These are phyloP conservation scores for Agrochola lychnidis DNA, from an alignment of 2,888 invertebrate genomes.

Conservation along the genomic window DNA sequence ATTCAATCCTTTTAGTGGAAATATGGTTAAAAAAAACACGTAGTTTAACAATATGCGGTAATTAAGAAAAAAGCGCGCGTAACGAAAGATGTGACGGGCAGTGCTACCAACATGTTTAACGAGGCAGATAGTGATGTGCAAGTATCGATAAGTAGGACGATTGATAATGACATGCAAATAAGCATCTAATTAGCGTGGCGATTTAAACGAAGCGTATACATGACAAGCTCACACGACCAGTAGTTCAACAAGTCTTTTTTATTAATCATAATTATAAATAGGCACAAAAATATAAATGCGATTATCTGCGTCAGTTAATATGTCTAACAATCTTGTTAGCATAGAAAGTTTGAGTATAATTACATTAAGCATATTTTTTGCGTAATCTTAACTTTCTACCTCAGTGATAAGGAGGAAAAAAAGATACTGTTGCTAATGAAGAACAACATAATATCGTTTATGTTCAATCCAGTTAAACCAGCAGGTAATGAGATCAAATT, in stretches of 20 bases:
- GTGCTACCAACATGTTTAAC: constrained; percentile 85
- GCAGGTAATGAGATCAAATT: neutral
- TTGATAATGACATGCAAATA: constrained; percentile 69
- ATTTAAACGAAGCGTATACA: constrained; percentile 60
- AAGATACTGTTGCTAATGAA: constrained; percentile 17
- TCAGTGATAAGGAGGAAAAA: neutral
- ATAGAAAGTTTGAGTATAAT: constrained; percentile 55
- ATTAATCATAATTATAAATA: constrained; percentile 58
- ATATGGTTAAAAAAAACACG: constrained; percentile 78
- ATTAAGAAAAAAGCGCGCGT: constrained; percentile 88
- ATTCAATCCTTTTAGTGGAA: constrained; percentile 88
- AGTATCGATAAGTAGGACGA: constrained; percentile 74
- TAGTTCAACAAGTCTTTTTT: constrained; percentile 60
- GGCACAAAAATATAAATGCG: constrained; percentile 46
- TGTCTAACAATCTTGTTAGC: constrained; percentile 54
- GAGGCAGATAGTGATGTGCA: constrained; percentile 78
- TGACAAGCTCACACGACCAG: constrained; percentile 55
- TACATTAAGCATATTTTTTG: constrained; percentile 43
- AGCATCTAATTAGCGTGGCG: constrained; percentile 64
- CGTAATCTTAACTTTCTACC: constrained; percentile 43
- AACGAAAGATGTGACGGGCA: constrained; percentile 85
- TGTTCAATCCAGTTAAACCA: constrained; percentile 3
- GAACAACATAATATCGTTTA: constrained; percentile 6
- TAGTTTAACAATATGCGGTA: constrained; percentile 85
- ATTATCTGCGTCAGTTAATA: constrained; percentile 58